A percentile compares a stretch with the other conserved stretches of the same genome.
Conservation (phyloP, 2,797 vertebrate genomes). For the Ciconia nigra region DNA sequence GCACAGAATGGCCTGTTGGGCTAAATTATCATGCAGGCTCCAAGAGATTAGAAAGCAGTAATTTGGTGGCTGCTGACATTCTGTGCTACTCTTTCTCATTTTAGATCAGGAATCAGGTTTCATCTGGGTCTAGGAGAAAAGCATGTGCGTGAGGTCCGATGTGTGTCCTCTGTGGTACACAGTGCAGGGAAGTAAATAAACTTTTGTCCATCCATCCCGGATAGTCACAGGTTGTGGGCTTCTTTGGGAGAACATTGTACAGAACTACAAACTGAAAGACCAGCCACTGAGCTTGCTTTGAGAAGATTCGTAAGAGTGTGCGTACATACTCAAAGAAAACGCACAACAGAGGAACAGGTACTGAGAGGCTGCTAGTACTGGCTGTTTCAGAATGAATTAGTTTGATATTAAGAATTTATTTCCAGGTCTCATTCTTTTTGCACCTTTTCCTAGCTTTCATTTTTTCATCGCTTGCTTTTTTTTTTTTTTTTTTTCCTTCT, state of each 20-base stretch:
- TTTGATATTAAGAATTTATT: neutral
- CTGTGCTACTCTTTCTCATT: neutral
- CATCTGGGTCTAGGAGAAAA: neutral
- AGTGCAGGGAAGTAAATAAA: neutral
- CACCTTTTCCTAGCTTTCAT: neutral
- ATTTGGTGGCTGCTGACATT: neutral
- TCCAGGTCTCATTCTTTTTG: neutral
- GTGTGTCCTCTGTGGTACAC: neutral
- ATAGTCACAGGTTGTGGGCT: neutral
- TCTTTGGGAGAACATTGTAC: neutral
- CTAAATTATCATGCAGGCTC: neutral
- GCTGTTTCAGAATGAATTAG: neutral
- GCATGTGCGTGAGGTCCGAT: fast-evolving
- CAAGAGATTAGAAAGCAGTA: neutral
- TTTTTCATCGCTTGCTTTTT: neutral
- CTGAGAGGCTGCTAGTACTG: neutral
- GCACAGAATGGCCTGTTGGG: neutral
- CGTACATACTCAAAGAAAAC: neutral
- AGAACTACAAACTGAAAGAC: neutral
- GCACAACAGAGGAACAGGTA: neutral
- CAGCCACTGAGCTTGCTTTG: neutral
- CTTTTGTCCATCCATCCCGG: neutral
- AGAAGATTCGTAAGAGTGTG: neutral
- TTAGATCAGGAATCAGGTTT: neutral
- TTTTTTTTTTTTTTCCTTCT: neutral